Base-by-base conservation (phyloP, 2,888 invertebrate genomes). In the Heliconius ethilla region DNA sequence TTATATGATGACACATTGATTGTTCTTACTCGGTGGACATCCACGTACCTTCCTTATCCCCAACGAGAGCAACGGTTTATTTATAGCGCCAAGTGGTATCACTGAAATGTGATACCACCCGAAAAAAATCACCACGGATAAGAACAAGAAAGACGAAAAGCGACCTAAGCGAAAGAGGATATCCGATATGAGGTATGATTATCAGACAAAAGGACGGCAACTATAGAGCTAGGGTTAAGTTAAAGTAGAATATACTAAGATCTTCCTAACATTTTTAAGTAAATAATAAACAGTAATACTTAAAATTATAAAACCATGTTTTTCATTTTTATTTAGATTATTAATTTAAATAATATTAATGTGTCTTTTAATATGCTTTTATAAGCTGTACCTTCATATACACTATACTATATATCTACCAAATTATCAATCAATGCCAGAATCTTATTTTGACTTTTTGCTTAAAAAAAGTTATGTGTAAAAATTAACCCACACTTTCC, bases 81-180 rank as follows among this genome's bases (percentile, higher is more conserved):
- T 70, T 45, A 75, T 77, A 78, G 33, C 75, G 33, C 40, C 40
- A 78, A 81, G 93, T 92, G 93, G 93, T 93, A 92, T 93, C 93
- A 94, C 93, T 88, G 88, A 82, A 80, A 89, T 91, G 94, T 94
- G 94, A 94, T 94, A 93, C 93, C 94, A 91, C 93, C 81, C 82
- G 81, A 76, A 82, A 90, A 81, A 82, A 82, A 75, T 82, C 91
- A 93, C 87, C 86, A 94, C 94, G 93, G 93, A 92, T 78, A 89
- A 88, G 79, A 83, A 82, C 78, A 91, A 86, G 88, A 89, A 87
- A 86, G 86, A 89, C 73, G 84, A 83, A 84, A 91, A 91, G 91
- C 92, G 92, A 84, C 83, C 86, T 51, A 92, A 90, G 84, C 84
- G 93, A 77, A 94, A 90, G 86, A 86, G 94, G 84, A 89, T 93